A percentile compares a stretch with the other conserved stretches of the same genome.
Evolutionary conservation across 1,140 invertebrate genomes (phyloP).

Genomic region (Penaeus indicus): DNA sequence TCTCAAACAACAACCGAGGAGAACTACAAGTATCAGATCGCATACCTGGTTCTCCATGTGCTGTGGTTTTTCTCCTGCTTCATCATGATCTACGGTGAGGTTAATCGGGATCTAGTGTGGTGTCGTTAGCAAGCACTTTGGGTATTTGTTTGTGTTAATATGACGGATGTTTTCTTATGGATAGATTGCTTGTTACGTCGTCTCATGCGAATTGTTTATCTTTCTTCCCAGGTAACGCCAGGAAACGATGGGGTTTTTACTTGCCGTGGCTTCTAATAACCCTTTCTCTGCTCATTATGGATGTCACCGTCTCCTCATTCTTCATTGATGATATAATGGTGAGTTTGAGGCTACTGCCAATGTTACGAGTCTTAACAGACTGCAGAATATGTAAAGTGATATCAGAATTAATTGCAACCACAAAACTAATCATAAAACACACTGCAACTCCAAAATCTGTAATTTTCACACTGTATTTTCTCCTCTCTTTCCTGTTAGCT

Average conservation of each 20-base stretch:
- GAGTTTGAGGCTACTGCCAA: background rate
- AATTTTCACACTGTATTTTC: too few relatives aligned
- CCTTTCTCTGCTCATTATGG: conserved; percentile 35
- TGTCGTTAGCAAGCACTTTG: background rate
- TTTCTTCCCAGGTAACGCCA: conserved; percentile 38
- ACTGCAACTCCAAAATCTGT: too few relatives aligned
- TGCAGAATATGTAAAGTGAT: too few relatives aligned
- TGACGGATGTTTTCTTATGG: too few relatives aligned
- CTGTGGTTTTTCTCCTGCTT: conserved; percentile 33
- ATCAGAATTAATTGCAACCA: too few relatives aligned
- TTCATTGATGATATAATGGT: conserved; percentile 37
- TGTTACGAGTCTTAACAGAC: too few relatives aligned
- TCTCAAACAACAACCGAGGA: background rate
- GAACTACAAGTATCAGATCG: conserved; percentile 45
- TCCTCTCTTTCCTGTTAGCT: too few relatives aligned
- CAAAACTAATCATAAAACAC: too few relatives aligned
- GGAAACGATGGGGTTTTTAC: conserved; percentile 50
- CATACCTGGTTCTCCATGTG: conserved; percentile 40
- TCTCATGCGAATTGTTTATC: background rate
- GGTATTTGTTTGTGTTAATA: background rate
- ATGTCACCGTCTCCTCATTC: conserved; percentile 21
- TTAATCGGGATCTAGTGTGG: background rate
- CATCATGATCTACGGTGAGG: conserved; percentile 46
- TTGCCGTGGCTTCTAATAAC: conserved; percentile 37
- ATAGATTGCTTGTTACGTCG: background rate